Base-by-base conservation (phyloP, 2,113 vertebrate genomes). In the Antigone vipio region DNA sequence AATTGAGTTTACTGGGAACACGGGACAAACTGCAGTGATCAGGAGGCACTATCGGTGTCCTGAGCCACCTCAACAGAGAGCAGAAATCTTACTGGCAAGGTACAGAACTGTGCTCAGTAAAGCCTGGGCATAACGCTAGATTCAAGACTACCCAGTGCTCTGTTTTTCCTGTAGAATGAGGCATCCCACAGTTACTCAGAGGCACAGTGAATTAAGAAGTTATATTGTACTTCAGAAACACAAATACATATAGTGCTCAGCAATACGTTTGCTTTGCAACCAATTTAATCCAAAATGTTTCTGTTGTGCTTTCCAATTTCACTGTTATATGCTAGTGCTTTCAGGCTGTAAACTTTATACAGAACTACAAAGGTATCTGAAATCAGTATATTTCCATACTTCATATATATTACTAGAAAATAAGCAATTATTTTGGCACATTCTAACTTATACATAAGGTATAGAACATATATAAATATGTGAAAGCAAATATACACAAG, bases 231-330 rank as follows among this genome's bases (percentile, higher is more conserved):
- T 53, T 92, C 60, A 83, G 84, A 92, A 88, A 77, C 64, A 64
- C 80, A 96, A 96, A 94, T 60, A 50, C 27, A 56, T 27, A 16
- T 60, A 72, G 88, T 45, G 87, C 85, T 81, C 79, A 85, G 74
- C 69, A 88, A 84, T 38, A 72, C 5, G 35, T 97, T 95, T 94
- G 74, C 88, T 86, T 81, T 85, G 67, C 83, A 93, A 87, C 30
- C 42, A 85, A 77, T 69, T 91, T 64, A 64, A 96, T 69, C 67
- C 26, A 94, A 88, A 91, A 93, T 92, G 42, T 27, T 58, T 78
- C 85, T 87, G 50, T 80, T 93, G 53, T 71, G 67, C 56, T 75
- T 83, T 92, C 82, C 58, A 38, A 55, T 89, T 85, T 96, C 1
- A 2, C 32, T 86, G 27, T n/a, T 79, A 29, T 18, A 34, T 69